Conservation (phyloP, 2,113 vertebrate species). For the Carettochelys insculpta region DNA sequence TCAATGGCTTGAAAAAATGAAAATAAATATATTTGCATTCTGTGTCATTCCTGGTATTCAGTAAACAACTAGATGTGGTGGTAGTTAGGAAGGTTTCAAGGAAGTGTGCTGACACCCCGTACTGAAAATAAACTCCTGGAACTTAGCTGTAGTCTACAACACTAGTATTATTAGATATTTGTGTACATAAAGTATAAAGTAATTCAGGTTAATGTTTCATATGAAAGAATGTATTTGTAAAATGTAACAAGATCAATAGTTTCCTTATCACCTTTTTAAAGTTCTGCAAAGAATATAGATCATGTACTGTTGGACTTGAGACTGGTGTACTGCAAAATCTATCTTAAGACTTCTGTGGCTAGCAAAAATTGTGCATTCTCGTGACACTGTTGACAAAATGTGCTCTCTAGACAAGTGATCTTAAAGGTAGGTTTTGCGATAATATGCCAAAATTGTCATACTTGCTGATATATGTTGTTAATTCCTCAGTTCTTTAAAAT, state of each 20-base stretch:
- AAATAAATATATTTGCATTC: constrained; percentile 32
- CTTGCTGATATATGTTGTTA: constrained; percentile 57
- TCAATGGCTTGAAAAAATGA: constrained; percentile 45
- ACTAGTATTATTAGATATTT: constrained; percentile 70
- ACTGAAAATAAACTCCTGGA: constrained; percentile 68
- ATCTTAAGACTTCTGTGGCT: constrained; percentile 77
- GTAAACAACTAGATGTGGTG: constrained; percentile 25
- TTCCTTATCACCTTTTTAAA: constrained; percentile 74
- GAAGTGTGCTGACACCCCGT: constrained; percentile 43
- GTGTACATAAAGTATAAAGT: constrained; percentile 68
- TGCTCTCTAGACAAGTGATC: constrained; percentile 59
- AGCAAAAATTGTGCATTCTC: constrained; percentile 72
- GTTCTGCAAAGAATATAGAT: constrained; percentile 71
- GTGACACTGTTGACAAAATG: constrained; percentile 71
- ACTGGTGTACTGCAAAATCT: constrained; percentile 68
- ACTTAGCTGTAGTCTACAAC: constrained; percentile 63
- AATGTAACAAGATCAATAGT: constrained; percentile 75
- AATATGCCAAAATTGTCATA: constrained; percentile 62
- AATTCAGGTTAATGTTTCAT: constrained; percentile 79
- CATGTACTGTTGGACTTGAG: constrained; percentile 71
- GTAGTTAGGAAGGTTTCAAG: constrained; percentile 54
- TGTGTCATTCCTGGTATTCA: constrained; percentile 49
- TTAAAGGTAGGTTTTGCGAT: constrained; percentile 68
- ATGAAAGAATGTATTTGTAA: constrained; percentile 84
- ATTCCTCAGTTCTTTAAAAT: constrained; percentile 66